These are phyloP conservation scores for Drymonia ruficornis DNA, from an alignment of 2,888 invertebrate species.

Conservation along the genomic window DNA sequence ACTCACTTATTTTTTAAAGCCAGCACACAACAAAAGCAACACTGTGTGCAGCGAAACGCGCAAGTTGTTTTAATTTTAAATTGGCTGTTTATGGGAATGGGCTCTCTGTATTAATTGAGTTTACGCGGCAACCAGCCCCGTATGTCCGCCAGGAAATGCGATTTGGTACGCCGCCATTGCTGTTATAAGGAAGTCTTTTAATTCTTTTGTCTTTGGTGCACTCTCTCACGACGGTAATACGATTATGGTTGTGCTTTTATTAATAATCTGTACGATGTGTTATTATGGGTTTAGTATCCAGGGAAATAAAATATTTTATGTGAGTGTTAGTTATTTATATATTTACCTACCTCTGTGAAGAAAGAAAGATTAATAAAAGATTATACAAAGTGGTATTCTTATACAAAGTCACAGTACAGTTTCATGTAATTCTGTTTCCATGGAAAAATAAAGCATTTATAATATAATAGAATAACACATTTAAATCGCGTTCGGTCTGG, in stretches of 20 bases:
- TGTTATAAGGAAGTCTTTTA: constrained; percentile 2
- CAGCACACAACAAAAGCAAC: constrained; percentile 13
- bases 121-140: constrained; percentile 35
- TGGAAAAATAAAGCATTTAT: background rate
- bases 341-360: too few species aligned
- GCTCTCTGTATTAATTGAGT: constrained; percentile 50
- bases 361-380: too few species aligned
- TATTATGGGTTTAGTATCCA: background rate
- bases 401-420: too few species aligned
- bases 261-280: background rate
- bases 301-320: background rate
- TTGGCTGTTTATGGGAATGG: constrained; percentile 45
- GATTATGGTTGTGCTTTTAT: background rate
- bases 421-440: too few species aligned
- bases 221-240: background rate
- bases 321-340: too few species aligned
- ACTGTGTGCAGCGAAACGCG: constrained; percentile 29
- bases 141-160: constrained; percentile 27
- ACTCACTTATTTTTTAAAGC: too few species aligned
- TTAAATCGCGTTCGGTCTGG: too few species aligned
- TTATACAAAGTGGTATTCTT: too few species aligned
- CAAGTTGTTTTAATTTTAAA: constrained; percentile 61
- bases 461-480: too few species aligned
- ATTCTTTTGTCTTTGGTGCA: constrained; percentile 3
- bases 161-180: constrained; percentile 9